Conservation (phyloP, 2,113 vertebrate species). For the Gymnorhina tibicen region DNA sequence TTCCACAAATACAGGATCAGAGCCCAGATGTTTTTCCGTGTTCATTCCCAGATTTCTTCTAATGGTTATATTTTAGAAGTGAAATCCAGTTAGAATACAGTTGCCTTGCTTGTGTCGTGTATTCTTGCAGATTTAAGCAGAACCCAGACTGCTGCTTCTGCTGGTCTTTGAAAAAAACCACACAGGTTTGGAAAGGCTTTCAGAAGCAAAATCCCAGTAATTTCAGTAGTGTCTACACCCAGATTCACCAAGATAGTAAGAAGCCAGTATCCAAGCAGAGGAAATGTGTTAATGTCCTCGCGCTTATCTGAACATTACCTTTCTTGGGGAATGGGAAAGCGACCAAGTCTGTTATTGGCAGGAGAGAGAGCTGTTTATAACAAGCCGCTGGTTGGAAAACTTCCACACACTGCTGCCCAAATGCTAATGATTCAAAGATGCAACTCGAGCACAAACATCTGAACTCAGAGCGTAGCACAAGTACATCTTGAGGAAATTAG, state of each 20-base stretch:
- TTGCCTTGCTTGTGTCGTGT: background rate
- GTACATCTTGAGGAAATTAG: conserved; percentile 1
- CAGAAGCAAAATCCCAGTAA: background rate
- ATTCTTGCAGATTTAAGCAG: background rate
- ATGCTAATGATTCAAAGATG: conserved; percentile 28
- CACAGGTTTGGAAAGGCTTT: background rate
- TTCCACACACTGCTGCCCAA: conserved; percentile 26
- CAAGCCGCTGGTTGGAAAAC: background rate
- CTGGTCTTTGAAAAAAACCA: background rate
- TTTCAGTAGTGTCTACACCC: background rate
- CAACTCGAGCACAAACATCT: conserved; percentile 29
- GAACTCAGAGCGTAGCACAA: background rate
- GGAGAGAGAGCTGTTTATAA: conserved; percentile 1
- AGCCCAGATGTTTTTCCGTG: background rate
- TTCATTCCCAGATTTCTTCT: background rate
- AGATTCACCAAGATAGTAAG: background rate
- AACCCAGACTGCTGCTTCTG: background rate
- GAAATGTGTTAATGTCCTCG: background rate
- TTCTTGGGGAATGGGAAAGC: conserved; percentile 39
- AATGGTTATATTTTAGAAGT: background rate
- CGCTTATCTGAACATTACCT: conserved; percentile 34
- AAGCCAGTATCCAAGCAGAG: background rate
- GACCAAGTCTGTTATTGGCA: conserved; percentile 9
- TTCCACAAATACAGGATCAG: background rate
- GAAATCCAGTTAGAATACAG: background rate